Evolutionary conservation across 2,797 vertebrate species (phyloP).

Genomic region (Champsocephalus esox): DNA sequence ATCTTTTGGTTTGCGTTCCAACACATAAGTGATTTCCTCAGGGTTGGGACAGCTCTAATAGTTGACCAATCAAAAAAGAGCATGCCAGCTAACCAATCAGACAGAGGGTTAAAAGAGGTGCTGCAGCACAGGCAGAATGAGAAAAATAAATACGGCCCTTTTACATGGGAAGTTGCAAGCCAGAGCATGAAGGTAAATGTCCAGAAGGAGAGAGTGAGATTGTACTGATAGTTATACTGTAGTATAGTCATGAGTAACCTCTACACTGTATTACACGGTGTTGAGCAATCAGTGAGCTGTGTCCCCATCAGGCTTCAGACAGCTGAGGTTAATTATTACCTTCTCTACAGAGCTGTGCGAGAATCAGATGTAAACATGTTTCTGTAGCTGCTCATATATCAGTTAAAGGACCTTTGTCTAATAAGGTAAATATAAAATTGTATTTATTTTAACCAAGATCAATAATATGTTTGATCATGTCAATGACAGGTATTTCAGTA

Average conservation of each 20-base stretch:
- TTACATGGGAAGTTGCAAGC: conserved; percentile 4
- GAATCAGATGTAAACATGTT: background rate
- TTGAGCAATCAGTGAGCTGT: conserved; percentile 1
- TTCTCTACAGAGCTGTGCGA: background rate
- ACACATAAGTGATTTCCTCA: no score
- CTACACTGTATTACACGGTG: background rate
- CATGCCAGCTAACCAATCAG: no score
- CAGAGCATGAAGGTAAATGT: conserved; percentile 13
- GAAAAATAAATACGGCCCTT: background rate
- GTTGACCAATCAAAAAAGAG: no score
- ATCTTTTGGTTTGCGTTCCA: no score
- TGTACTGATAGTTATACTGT: background rate
- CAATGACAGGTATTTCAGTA: background rate
- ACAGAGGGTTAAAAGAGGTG: no score
- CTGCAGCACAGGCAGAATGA: no score
- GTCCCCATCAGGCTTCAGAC: conserved; percentile 7
- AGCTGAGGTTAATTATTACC: conserved; percentile 32
- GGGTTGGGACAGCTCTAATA: no score
- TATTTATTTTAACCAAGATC: background rate
- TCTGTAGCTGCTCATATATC: background rate
- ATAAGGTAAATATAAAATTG: background rate
- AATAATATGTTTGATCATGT: background rate
- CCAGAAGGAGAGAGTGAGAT: conserved; percentile 9
- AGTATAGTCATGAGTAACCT: background rate
- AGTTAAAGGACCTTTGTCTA: background rate